Evolutionary conservation across 2,888 invertebrate species (phyloP), one percentile per base, ranked within the genome.

Genomic region (Phlogophora meticulosa): DNA sequence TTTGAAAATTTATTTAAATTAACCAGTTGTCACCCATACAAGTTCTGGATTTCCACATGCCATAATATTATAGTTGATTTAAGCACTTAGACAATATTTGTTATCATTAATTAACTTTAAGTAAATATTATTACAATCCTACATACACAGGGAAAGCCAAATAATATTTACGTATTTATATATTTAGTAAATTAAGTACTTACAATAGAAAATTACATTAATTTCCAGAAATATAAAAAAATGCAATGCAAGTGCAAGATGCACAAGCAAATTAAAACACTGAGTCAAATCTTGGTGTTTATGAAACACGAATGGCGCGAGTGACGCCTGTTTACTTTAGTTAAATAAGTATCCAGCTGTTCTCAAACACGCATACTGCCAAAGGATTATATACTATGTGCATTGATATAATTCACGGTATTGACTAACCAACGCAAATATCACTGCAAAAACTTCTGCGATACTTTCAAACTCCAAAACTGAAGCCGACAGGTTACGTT

Each of bases 401-500:
- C 45, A 36, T 48, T 17, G 9, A 42, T 34, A 61, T 60, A 48
- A 24, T 40, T 36, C 28, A 7, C 17, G 1, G 28, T 15, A 28
- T 13, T 20, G 15, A 32, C 11, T 48, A 55, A 57, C 10, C 15
- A 42, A 60, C 20, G 15, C 15, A 38, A 60, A 49, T 34, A 40
- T n/a, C 34, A 24, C 42, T 43, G 40, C 32, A 36, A n/a, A 36
- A 9, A 68, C 52, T 42, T 51, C 62, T 32, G 13, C 11, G 34
- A 55, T 45, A 42, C 53, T 67, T 68, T 34, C 17, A 45, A 68
- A 58, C 45, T 74, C 51, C 20, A 43, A 56, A 75, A 52, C 52
- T 62, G 63, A 75, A 75, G 81, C 80, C 79, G 82, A 84, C 80
- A 77, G 78, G 78, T 80, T 81, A 84, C 82, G 80, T 80, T 78